A percentile compares a stretch with the other conserved stretches of the same genome.
phyloP scores from a whole-genome alignment of 2,113 vertebrate species.

The Notarius lentiginosus region DNA sequence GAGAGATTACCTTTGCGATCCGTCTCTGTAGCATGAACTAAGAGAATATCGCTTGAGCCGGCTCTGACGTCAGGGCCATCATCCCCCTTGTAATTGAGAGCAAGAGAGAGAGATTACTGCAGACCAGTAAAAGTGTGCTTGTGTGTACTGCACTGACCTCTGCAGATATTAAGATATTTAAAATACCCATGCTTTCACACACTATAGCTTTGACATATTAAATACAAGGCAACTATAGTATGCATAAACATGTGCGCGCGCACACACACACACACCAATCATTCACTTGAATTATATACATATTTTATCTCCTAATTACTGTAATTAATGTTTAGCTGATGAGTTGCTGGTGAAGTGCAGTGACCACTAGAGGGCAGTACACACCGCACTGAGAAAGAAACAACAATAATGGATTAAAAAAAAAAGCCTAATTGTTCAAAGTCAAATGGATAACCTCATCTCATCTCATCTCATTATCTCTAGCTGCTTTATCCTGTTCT shows the following conservation, averaged over 20 bases:
- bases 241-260: neutral
- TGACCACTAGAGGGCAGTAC: conserved; percentile 53
- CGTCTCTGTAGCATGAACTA: conserved; percentile 96
- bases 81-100: conserved; percentile 76
- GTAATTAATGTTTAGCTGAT: neutral
- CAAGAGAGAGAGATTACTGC: conserved; percentile 17
- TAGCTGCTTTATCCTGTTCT: too few relatives aligned
- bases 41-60: conserved; percentile 91
- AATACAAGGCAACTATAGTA: neutral
- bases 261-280: neutral
- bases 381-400: conserved; percentile 40
- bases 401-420: neutral
- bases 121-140: conserved; percentile 17
- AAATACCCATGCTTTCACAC: neutral
- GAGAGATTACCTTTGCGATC: conserved; percentile 88
- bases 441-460: neutral
- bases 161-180: conserved; percentile 4
- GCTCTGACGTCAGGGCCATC: conserved; percentile 96
- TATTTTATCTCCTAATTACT: neutral
- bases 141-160: conserved; percentile 17
- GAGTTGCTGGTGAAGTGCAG: conserved; percentile 12
- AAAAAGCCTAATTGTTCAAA: neutral
- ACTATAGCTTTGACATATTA: neutral
- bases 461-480: too few relatives aligned
- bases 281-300: neutral